These are phyloP conservation scores for Cyprinodon brontotheroides DNA, from an alignment of 2,113 vertebrate genomes.

Conservation along the genomic window DNA sequence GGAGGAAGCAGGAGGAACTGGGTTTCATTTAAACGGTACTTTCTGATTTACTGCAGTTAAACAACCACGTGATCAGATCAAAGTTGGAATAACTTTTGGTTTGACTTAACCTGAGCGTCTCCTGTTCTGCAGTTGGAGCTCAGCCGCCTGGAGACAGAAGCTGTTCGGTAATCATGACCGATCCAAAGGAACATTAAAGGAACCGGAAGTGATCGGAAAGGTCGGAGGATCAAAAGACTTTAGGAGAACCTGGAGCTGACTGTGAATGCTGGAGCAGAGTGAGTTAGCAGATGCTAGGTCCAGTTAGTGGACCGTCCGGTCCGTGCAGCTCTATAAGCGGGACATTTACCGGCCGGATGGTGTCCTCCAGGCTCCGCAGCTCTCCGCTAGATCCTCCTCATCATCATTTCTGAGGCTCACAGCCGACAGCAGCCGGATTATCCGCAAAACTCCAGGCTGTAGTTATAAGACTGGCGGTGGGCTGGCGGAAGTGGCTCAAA, in stretches of 20 bases:
- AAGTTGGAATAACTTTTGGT: too few species aligned
- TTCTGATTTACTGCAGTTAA: too few species aligned
- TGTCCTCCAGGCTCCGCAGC: slow-evolving; percentile 11
- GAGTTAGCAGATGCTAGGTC: slow-evolving; percentile 46
- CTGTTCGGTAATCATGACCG: too few species aligned
- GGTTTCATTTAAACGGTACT: too few species aligned
- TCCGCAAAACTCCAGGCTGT: background rate
- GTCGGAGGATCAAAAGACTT: background rate
- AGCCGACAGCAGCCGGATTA: background rate
- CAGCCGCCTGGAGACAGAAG: too few species aligned
- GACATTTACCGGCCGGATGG: slow-evolving; percentile 1
- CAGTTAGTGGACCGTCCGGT: slow-evolving; percentile 25
- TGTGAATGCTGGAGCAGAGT: background rate
- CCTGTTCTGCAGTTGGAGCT: too few species aligned
- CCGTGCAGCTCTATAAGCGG: background rate
- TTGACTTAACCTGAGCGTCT: too few species aligned
- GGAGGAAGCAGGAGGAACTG: too few species aligned
- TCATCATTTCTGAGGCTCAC: slow-evolving; percentile 5
- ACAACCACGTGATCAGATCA: too few species aligned
- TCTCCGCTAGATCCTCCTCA: slow-evolving; percentile 24
- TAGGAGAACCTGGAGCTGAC: background rate
- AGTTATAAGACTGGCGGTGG: background rate
- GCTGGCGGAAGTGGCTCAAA: background rate
- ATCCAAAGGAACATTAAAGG: background rate
- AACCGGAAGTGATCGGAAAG: too few species aligned